These are phyloP conservation scores for Macrosiphum euphorbiae DNA, from an alignment of 2,888 invertebrate species.

Conservation along the genomic window DNA sequence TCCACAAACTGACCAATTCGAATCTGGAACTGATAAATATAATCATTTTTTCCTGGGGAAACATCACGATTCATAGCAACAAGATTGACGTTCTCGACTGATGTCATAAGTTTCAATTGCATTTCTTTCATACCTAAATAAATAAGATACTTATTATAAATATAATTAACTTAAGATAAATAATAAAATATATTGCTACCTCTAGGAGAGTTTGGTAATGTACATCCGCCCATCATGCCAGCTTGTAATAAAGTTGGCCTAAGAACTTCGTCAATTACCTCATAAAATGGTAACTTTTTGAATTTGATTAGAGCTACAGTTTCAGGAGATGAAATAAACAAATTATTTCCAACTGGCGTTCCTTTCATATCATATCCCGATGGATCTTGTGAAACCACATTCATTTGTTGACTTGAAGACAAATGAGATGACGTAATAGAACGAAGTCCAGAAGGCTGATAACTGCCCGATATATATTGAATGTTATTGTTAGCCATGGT, in stretches of 20 bases:
- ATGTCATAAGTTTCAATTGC: not conserved
- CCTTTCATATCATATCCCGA: not conserved
- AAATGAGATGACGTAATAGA: conserved; percentile 1
- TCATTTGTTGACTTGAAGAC: not conserved
- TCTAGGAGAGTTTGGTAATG: conserved; percentile 26
- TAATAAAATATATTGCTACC: not conserved
- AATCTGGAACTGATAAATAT: conserved; percentile 86
- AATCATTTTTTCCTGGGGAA: conserved; percentile 77
- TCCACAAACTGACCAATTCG: conserved; percentile 79
- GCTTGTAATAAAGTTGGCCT: conserved; percentile 89
- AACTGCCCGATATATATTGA: conserved; percentile 22
- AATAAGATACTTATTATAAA: not conserved
- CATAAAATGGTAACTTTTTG: conserved; percentile 93
- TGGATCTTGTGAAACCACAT: not conserved
- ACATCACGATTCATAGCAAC: conserved; percentile 81
- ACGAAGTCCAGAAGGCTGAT: not conserved
- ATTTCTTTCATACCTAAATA: conserved; percentile 51
- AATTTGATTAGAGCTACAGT: conserved; percentile 92
- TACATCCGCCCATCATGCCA: conserved; percentile 66
- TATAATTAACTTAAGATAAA: not conserved
- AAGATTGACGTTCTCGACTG: conserved; percentile 77
- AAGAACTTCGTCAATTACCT: conserved; percentile 86
- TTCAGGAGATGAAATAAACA: conserved; percentile 71
- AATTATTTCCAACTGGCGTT: not conserved
- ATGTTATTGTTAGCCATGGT: not conserved